phyloP scores from a whole-genome alignment of 2,888 invertebrate genomes.

The Carterocephalus palaemon region DNA sequence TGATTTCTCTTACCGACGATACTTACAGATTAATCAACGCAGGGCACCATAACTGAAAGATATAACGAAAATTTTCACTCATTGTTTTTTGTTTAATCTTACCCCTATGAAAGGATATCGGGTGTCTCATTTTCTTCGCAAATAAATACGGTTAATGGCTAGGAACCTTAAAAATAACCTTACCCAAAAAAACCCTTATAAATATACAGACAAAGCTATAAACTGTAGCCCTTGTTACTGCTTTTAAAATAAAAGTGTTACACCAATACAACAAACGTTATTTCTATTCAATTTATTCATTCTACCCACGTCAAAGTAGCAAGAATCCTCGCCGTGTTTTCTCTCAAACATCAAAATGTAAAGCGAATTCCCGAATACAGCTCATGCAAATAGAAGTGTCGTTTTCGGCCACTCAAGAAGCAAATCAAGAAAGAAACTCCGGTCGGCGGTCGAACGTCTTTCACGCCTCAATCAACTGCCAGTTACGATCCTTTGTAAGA shows the following conservation, averaged over 20 bases:
- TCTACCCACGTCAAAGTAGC: constrained; percentile 24
- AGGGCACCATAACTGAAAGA: no score
- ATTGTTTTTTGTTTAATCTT: no score
- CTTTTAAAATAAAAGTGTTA: constrained; percentile 1
- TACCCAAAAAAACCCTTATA: no score
- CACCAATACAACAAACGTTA: constrained; percentile 19
- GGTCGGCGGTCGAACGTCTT: constrained; percentile 65
- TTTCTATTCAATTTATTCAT: constrained; percentile 24
- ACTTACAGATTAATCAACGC: no score
- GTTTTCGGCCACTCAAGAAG: constrained; percentile 72
- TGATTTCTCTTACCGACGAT: no score
- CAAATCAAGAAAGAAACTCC: constrained; percentile 77
- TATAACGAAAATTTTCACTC: no score
- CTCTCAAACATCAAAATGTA: constrained; percentile 35
- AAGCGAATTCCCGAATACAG: constrained; percentile 57
- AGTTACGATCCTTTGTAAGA: constrained; percentile 66
- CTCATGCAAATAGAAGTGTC: constrained; percentile 75
- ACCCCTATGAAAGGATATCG: no score
- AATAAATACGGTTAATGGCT: no score
- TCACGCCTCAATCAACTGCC: constrained; percentile 77
- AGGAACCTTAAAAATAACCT: no score
- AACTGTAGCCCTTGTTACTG: not conserved
- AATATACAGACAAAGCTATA: no score
- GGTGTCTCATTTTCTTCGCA: no score
- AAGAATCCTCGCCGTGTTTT: constrained; percentile 22